Percentiles rank a stretch among this genome's conserved stretches.
These are phyloP conservation scores for Drosophila mettleri DNA, from an alignment of 2,888 invertebrate genomes.

Conservation along the genomic window DNA sequence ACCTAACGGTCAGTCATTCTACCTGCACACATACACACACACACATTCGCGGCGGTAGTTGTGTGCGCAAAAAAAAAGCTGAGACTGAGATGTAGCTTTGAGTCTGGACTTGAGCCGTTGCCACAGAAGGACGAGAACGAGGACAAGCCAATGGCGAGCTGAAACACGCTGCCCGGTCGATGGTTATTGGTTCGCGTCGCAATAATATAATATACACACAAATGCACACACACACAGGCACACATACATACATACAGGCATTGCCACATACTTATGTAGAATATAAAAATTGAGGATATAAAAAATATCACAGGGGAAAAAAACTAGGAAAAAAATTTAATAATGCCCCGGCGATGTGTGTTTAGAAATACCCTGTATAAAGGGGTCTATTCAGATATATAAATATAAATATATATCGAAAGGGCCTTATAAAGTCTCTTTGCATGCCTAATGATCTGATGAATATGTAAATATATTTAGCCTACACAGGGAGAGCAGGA, in stretches of 20 bases:
- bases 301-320: conserved; percentile 56
- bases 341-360: not conserved
- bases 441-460: not conserved
- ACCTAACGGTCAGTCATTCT: conserved; percentile 55
- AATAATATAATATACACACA: conserved; percentile 80
- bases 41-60: conserved; percentile 10
- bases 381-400: not conserved
- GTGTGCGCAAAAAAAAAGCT: conserved; percentile 9
- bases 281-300: conserved; percentile 77
- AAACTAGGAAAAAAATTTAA: conserved; percentile 19
- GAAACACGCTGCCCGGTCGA: conserved; percentile 77
- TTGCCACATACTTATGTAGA: conserved; percentile 43
- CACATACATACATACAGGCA: conserved; percentile 6
- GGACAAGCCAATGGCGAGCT: conserved; percentile 81
- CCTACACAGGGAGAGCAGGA: not conserved
- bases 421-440: not conserved
- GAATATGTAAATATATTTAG: no score
- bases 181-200: conserved; percentile 84
- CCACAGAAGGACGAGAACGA: conserved; percentile 25
- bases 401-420: not conserved
- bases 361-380: conserved; percentile 7
- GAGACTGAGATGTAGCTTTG: conserved; percentile 47
- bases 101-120: conserved; percentile 32
- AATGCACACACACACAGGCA: conserved; percentile 28
- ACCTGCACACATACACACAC: conserved; percentile 24